Base-by-base conservation (phyloP, 1,140 invertebrate genomes). In the Charaxes varanes region DNA sequence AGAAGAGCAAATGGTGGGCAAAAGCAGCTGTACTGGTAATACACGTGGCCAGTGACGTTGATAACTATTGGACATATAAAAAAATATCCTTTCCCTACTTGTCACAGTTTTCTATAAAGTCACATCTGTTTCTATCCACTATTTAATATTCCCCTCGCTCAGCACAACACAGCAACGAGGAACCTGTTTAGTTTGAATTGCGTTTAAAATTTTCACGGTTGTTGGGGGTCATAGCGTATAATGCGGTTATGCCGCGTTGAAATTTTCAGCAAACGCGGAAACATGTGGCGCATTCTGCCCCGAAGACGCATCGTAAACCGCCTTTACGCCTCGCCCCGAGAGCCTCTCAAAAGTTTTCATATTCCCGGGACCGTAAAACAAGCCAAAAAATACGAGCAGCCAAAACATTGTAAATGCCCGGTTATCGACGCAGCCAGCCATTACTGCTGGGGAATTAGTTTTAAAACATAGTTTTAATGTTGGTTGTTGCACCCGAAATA, bases 271-370 rank as follows among this genome's bases (percentile, higher is more conserved):
- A 61, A 60, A 72, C 62, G 67, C 62, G 69, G 59, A 52, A 78
- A 69, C 69, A 72, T 78, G 72, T 77, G 67, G 70, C 70, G 72
- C 66, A 66, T 78, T 69, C 69, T 55, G 62, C 61, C n/a, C 64
- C 62, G 68, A 83, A 83, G 76, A 83, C 72, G 76, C 76, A 58
- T 83, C 79, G 76, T 83, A 83, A 83, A 83, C 64, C 76, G 65
- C 63, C 64, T 83, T 83, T 78, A 83, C 76, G 78, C 69, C 67
- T 62, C 64, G 62, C 66, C 52, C 46, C 62, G 70, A 74, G 67
- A 77, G 73, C 67, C 71, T 68, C 74, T 78, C 76, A 65, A 77
- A 83, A 83, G 70, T 83, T 83, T 83, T 83, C 79, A 83, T 83
- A 83, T 83, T 83, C 68, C 64, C 57, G 63, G n/a, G 62, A 61